These are phyloP conservation scores for Synaphobranchus kaupii DNA, from an alignment of 2,797 vertebrate species.

Conservation along the genomic window DNA sequence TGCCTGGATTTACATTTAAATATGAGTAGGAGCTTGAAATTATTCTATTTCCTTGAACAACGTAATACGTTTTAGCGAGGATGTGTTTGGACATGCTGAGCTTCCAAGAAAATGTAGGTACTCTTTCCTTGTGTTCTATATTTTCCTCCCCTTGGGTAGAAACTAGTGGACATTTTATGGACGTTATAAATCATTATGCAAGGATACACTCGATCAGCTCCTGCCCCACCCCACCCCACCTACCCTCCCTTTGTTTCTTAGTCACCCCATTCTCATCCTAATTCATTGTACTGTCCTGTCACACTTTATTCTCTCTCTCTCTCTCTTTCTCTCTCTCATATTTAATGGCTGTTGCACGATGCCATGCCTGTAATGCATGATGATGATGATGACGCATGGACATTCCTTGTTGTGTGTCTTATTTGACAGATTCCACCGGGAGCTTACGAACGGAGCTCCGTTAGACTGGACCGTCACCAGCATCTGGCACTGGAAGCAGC, in stretches of 20 bases:
- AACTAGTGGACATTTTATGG: background rate
- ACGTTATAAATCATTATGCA: background rate
- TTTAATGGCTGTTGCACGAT: background rate
- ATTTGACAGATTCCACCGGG: conserved; percentile 30
- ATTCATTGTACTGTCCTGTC: background rate
- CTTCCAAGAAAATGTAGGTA: background rate
- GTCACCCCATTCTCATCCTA: background rate
- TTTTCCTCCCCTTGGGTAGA: background rate
- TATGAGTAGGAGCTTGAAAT: background rate
- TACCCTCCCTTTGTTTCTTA: background rate
- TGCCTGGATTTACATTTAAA: background rate
- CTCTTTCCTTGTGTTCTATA: background rate
- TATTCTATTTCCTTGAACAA: background rate
- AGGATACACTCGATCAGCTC: background rate
- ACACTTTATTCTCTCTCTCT: conserved; percentile 8
- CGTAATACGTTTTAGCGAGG: background rate
- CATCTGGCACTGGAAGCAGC: conserved; percentile 46
- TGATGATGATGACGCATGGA: background rate
- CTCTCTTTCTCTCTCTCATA: background rate
- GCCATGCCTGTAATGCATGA: background rate
- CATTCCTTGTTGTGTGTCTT: background rate
- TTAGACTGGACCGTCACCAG: conserved; percentile 37
- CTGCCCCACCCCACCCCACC: background rate
- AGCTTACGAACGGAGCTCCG: conserved; percentile 27
- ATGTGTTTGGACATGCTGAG: background rate